These are phyloP conservation scores for Alloplasta piceator DNA, from an alignment of 2,888 invertebrate genomes.

Conservation along the genomic window DNA sequence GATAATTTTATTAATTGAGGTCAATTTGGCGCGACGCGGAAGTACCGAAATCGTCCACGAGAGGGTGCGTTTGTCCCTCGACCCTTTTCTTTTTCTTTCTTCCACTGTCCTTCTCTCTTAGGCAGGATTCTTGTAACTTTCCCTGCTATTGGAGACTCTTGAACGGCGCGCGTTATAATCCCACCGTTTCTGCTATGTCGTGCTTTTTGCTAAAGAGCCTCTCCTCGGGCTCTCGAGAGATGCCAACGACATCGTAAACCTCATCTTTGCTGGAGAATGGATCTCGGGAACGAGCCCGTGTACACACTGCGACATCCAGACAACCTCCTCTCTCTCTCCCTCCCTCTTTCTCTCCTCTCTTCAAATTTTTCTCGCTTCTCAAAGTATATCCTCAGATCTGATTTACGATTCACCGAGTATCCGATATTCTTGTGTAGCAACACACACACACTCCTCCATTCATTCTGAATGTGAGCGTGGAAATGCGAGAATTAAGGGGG, in stretches of 20 bases:
- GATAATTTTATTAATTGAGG: neutral
- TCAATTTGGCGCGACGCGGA: conserved; percentile 33
- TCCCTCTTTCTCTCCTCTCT: conserved; percentile 16
- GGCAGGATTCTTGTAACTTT: conserved; percentile 43
- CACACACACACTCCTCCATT: neutral
- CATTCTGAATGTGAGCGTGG: neutral
- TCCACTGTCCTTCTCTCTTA: neutral
- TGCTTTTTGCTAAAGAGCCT: conserved; percentile 26
- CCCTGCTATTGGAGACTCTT: conserved; percentile 41
- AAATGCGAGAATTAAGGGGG: conserved; percentile 30
- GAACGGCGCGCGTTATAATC: neutral
- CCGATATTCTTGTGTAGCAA: conserved; percentile 10
- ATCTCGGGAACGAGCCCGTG: conserved; percentile 4
- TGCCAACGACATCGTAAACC: conserved; percentile 53
- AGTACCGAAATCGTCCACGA: conserved; percentile 31
- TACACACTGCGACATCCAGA: conserved; percentile 25
- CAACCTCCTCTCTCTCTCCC: conserved; percentile 24
- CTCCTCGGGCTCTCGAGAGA: conserved; percentile 31
- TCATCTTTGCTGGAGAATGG: neutral
- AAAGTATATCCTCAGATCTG: conserved; percentile 41
- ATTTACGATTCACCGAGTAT: conserved; percentile 57
- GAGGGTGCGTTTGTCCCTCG: conserved; percentile 6
- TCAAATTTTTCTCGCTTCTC: conserved; percentile 15
- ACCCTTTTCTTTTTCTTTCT: neutral
- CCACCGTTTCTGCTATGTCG: neutral